A percentile compares a stretch with the other conserved stretches of the same genome.
These are phyloP conservation scores for Ctenopoma multispine DNA, from an alignment of 2,797 vertebrate genomes.

Conservation along the genomic window DNA sequence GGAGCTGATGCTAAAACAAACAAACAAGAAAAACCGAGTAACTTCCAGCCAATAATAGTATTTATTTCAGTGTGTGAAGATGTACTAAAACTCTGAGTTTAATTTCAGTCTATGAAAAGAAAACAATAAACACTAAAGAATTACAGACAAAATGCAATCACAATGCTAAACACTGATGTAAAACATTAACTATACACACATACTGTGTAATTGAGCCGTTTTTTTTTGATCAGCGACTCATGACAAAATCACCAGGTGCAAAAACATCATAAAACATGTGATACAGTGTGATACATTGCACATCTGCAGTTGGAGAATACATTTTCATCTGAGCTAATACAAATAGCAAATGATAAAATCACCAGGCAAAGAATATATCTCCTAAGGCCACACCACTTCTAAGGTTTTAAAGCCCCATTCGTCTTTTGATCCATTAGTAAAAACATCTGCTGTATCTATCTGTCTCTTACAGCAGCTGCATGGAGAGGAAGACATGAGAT, in stretches of 20 bases:
- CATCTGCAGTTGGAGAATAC: slow-evolving; percentile 46
- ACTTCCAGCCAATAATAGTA: too few relatives aligned
- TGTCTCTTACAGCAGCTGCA: slow-evolving; percentile 78
- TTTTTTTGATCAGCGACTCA: slow-evolving; percentile 11
- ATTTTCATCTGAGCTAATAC: slow-evolving; percentile 61
- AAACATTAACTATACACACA: background rate
- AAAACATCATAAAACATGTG: slow-evolving; percentile 55
- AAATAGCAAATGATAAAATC: slow-evolving; percentile 82
- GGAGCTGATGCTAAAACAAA: background rate
- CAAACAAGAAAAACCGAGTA: background rate
- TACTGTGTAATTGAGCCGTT: background rate
- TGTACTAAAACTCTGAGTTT: too few relatives aligned
- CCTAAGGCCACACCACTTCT: slow-evolving; percentile 82
- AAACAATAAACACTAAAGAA: background rate
- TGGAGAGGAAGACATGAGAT: slow-evolving; percentile 70
- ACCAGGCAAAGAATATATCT: slow-evolving; percentile 80
- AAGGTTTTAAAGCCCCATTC: slow-evolving; percentile 78
- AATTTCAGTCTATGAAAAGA: too few relatives aligned
- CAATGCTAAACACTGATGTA: background rate
- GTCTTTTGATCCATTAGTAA: slow-evolving; percentile 87
- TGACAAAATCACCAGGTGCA: slow-evolving; percentile 44
- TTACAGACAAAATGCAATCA: background rate
- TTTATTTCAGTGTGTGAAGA: too few relatives aligned
- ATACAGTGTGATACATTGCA: slow-evolving; percentile 57
- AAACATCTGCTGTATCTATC: slow-evolving; percentile 79